Conservation (phyloP, 2,797 vertebrate genomes). For the Harpagifer antarcticus region DNA sequence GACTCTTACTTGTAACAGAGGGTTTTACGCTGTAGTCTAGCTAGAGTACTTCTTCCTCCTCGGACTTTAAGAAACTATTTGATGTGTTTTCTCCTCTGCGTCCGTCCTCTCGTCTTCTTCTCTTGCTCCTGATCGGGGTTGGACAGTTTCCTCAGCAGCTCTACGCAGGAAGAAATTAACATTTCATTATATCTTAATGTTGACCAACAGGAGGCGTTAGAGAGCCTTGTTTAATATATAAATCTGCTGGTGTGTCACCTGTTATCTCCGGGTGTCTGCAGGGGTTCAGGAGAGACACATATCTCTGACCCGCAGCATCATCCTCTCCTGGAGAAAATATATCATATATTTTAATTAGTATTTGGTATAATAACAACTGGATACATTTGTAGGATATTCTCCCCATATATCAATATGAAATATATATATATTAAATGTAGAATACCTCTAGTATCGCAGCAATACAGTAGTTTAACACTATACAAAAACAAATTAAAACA, state of each 20-base stretch:
- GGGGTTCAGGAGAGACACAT: constrained; percentile 72
- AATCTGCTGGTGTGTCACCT: constrained; percentile 61
- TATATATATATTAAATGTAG: not conserved
- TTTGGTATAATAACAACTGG: not conserved
- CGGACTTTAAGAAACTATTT: too few species aligned
- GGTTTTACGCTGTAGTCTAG: too few species aligned
- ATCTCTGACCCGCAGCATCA: constrained; percentile 62
- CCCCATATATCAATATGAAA: not conserved
- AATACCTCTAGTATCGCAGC: not conserved
- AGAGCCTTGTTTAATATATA: constrained; percentile 1
- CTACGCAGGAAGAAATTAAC: constrained; percentile 51
- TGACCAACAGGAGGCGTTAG: constrained; percentile 49
- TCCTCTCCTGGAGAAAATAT: constrained; percentile 58
- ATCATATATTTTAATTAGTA: not conserved
- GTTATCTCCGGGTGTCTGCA: constrained; percentile 74
- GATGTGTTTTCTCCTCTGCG: constrained; percentile 21
- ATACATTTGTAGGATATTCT: not conserved
- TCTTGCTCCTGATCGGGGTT: constrained; percentile 64
- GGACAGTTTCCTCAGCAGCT: constrained; percentile 76
- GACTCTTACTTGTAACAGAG: too few species aligned
- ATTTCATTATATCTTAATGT: not conserved
- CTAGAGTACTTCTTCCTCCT: too few species aligned
- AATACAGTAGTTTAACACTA: not conserved
- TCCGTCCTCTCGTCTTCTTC: constrained; percentile 50
- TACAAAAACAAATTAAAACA: not conserved